Percentiles rank a stretch among this genome's conserved stretches.
Conservation (phyloP, 2,113 vertebrate genomes). For the Sphyrna mokarran region DNA sequence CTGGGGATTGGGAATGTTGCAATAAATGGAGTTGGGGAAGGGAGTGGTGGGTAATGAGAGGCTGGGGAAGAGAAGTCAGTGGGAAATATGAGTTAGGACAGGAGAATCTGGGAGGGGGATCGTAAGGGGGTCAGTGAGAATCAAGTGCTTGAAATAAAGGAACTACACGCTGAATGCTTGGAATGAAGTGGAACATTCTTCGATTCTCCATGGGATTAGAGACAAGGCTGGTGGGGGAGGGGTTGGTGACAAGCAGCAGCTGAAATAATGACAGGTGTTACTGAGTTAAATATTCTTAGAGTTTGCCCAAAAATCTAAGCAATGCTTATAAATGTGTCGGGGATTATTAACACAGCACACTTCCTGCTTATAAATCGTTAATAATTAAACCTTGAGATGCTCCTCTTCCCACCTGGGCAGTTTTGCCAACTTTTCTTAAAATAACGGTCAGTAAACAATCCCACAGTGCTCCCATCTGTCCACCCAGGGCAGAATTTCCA, state of each 20-base stretch:
- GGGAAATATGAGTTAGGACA: not conserved
- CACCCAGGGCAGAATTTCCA: not conserved
- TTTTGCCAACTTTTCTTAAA: not conserved
- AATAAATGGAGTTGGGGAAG: too few relatives aligned
- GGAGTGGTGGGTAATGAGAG: too few relatives aligned
- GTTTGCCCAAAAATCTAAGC: not conserved
- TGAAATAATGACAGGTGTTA: not conserved
- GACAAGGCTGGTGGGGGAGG: not conserved
- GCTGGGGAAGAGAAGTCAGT: too few relatives aligned
- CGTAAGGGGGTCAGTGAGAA: not conserved
- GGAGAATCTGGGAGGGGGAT: not conserved
- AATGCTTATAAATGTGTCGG: not conserved
- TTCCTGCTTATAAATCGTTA: not conserved
- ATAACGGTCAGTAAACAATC: not conserved
- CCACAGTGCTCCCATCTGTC: not conserved
- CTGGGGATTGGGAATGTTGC: too few relatives aligned
- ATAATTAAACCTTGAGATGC: not conserved
- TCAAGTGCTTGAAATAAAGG: not conserved
- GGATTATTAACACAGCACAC: not conserved
- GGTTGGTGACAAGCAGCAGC: not conserved
- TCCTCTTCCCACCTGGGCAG: not conserved
- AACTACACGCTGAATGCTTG: not conserved
- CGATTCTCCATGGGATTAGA: not conserved
- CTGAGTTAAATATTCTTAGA: not conserved
- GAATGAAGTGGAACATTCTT: not conserved